phyloP scores from a whole-genome alignment of 2,888 invertebrate genomes.

The Caenorhabditis sp. region DNA sequence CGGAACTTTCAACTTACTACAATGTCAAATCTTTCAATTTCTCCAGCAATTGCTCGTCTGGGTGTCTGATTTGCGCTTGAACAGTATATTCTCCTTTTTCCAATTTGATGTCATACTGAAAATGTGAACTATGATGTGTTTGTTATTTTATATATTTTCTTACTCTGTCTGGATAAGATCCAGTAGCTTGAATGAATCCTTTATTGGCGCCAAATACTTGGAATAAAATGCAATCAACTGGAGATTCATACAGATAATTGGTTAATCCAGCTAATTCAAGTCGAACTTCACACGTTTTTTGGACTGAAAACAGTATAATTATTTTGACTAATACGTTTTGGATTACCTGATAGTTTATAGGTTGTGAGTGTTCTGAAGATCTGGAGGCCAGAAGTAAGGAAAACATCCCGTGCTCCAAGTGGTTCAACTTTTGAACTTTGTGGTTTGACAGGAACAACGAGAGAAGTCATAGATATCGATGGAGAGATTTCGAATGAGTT shows the following conservation, averaged over 20 bases:
- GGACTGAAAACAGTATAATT: conserved; percentile 38
- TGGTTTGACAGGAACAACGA: conserved; percentile 41
- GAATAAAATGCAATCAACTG: conserved; percentile 90
- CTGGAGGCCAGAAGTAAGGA: conserved; percentile 83
- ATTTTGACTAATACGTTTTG: neutral
- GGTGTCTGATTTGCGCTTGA: conserved; percentile 87
- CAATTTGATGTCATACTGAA: conserved; percentile 84
- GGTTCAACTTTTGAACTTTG: conserved; percentile 85
- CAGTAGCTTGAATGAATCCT: conserved; percentile 84
- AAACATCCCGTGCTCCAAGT: conserved; percentile 82
- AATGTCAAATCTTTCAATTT: conserved; percentile 82
- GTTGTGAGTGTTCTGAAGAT: conserved; percentile 88
- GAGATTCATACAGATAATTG: conserved; percentile 90
- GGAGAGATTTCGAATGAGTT: conserved; percentile 40
- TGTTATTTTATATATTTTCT: neutral
- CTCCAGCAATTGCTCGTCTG: conserved; percentile 84
- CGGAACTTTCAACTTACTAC: conserved; percentile 41
- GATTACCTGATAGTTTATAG: conserved; percentile 78
- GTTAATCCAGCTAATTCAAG: conserved; percentile 82
- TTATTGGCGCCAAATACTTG: conserved; percentile 92
- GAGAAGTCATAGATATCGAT: conserved; percentile 35
- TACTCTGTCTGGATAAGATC: conserved; percentile 84
- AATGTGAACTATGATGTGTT: neutral
- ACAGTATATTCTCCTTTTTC: conserved; percentile 94
- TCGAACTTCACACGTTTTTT: conserved; percentile 50